phyloP scores from a whole-genome alignment of 2,797 vertebrate species.

The Mus minutoides region DNA sequence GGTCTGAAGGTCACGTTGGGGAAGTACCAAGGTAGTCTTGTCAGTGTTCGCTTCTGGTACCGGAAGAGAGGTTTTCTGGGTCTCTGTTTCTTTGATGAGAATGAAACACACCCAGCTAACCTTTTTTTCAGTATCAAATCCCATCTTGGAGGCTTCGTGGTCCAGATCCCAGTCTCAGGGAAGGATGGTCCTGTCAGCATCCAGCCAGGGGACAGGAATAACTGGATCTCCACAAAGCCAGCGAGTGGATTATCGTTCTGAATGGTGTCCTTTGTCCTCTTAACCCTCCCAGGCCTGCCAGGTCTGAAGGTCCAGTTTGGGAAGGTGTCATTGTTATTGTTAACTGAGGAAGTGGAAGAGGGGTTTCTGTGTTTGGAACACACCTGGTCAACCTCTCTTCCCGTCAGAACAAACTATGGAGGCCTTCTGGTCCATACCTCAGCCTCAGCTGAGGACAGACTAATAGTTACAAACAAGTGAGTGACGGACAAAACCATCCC shows the following conservation, averaged over 20 bases:
- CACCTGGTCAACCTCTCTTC: background rate
- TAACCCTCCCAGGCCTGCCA: background rate
- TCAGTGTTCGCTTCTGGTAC: slow-evolving; percentile 49
- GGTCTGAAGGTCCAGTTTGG: background rate
- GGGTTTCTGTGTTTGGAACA: slow-evolving; percentile 56
- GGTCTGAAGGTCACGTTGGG: background rate
- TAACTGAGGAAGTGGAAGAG: background rate
- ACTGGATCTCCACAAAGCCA: background rate
- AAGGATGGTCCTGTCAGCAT: background rate
- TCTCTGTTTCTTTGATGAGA: slow-evolving; percentile 76
- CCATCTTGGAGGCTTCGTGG: background rate
- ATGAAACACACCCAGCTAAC: slow-evolving; percentile 79
- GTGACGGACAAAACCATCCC: background rate
- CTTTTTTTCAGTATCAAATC: slow-evolving; percentile 66
- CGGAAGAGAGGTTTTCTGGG: slow-evolving; percentile 78
- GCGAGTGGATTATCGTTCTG: background rate
- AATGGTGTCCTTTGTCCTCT: background rate
- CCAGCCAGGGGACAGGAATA: background rate
- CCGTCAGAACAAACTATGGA: background rate
- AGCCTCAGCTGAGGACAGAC: background rate
- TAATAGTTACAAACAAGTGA: background rate
- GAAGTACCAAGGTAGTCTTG: background rate
- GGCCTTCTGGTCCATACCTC: background rate
- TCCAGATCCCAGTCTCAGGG: background rate
- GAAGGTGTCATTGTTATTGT: background rate